These are phyloP conservation scores for Hydropsyche betteni DNA, from an alignment of 2,888 invertebrate genomes.

Conservation along the genomic window DNA sequence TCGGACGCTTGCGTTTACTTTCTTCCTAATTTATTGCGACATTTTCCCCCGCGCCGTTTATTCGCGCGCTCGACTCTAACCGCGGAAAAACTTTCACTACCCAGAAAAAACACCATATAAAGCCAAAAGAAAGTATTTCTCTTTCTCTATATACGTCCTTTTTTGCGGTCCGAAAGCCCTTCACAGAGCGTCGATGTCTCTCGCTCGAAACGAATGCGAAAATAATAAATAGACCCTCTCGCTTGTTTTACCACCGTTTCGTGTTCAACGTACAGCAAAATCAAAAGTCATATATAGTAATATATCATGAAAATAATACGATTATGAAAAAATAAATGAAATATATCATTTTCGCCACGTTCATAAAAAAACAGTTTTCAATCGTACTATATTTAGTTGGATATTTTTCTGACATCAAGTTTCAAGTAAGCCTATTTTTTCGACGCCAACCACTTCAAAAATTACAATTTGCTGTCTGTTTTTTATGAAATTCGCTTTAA, in stretches of 20 bases:
- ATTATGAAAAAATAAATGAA: not conserved
- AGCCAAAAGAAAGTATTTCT: slow-evolving; percentile 5
- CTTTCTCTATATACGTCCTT: not conserved
- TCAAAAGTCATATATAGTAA: too few species aligned
- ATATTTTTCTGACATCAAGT: slow-evolving; percentile 35
- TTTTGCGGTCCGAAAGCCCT: not conserved
- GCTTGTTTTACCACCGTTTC: not conserved
- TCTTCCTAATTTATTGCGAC: slow-evolving; percentile 31
- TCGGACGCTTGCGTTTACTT: slow-evolving; percentile 29
- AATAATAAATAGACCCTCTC: slow-evolving; percentile 30
- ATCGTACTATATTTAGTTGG: too few species aligned
- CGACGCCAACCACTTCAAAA: not conserved
- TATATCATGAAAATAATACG: too few species aligned
- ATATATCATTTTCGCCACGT: too few species aligned
- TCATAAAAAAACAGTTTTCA: too few species aligned
- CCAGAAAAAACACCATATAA: slow-evolving; percentile 22
- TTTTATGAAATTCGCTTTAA: slow-evolving; percentile 42
- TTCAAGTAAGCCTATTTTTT: slow-evolving; percentile 39
- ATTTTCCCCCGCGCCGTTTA: slow-evolving; percentile 26
- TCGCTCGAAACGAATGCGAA: slow-evolving; percentile 16
- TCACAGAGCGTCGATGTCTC: not conserved
- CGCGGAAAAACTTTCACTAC: slow-evolving; percentile 15
- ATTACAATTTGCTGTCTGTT: slow-evolving; percentile 42
- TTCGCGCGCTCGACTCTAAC: slow-evolving; percentile 23
- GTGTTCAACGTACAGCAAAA: not conserved